These are phyloP conservation scores for Petrolisthes cinctipes DNA, from an alignment of 2,888 invertebrate genomes.

Conservation along the genomic window DNA sequence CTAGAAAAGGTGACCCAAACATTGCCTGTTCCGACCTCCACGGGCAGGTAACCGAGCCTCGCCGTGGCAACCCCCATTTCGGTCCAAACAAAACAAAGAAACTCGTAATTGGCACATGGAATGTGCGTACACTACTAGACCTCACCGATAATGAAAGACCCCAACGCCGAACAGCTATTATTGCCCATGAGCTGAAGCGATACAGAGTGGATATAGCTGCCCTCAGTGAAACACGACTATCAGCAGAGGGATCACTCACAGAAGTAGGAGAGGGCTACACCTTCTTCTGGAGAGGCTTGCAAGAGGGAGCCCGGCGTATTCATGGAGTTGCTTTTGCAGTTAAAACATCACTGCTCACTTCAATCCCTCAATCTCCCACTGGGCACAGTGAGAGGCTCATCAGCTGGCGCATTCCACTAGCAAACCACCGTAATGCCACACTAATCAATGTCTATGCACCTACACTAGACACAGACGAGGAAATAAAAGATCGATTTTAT, in stretches of 20 bases:
- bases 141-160: no score
- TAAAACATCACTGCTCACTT: background rate
- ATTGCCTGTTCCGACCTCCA: background rate
- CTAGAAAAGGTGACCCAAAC: no score
- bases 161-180: background rate
- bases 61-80: background rate
- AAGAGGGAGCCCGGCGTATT: background rate
- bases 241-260: background rate
- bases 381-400: background rate
- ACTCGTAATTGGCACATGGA: slow-evolving; percentile 10
- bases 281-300: background rate
- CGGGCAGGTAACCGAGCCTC: background rate
- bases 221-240: no score
- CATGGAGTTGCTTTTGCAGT: background rate
- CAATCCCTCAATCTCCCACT: background rate
- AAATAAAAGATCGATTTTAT: no score
- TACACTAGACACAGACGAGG: background rate
- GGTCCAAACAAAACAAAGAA: background rate
- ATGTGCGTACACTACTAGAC: slow-evolving; percentile 6
- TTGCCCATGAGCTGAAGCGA: no score
- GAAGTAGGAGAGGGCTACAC: no score
- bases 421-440: background rate
- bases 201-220: no score
- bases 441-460: slow-evolving; percentile 5
- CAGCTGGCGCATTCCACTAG: background rate